Evolutionary conservation across 2,113 vertebrate genomes (phyloP).

Genomic region (Gobio gobio): DNA sequence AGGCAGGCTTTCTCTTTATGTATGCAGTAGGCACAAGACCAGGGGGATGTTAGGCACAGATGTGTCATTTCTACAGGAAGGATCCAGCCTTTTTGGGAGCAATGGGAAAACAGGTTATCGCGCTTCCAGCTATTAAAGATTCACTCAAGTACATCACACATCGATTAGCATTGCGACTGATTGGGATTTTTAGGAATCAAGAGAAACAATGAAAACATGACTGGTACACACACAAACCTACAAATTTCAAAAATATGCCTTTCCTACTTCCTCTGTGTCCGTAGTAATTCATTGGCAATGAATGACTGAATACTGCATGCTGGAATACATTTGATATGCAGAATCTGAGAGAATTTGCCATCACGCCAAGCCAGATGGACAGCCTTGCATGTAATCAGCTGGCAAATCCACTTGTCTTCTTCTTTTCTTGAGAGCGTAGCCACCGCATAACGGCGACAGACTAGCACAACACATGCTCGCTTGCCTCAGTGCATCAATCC

Average conservation of each 20-base stretch:
- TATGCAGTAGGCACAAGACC: constrained; percentile 34
- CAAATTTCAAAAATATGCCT: constrained; percentile 15
- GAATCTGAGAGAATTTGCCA: constrained; percentile 47
- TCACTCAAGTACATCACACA: constrained; percentile 9
- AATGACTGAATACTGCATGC: constrained; percentile 55
- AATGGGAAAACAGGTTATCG: constrained; percentile 30
- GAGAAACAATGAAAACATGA: not conserved
- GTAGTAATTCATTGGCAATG: constrained; percentile 32
- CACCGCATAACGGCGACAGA: constrained; percentile 15
- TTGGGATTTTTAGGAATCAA: not conserved
- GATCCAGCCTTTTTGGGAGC: constrained; percentile 31
- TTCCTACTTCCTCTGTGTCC: constrained; percentile 34
- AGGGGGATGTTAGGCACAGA: constrained; percentile 21
- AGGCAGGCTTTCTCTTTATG: constrained; percentile 33
- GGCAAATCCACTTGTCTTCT: constrained; percentile 63
- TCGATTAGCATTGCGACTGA: not conserved
- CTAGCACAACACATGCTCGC: constrained; percentile 46
- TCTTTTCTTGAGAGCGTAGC: not conserved
- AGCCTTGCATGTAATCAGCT: constrained; percentile 65
- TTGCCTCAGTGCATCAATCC: constrained; percentile 70
- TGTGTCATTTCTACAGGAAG: constrained; percentile 32
- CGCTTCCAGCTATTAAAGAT: constrained; percentile 13
- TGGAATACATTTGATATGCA: constrained; percentile 69
- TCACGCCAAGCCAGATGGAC: constrained; percentile 60
- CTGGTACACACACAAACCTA: not conserved